Evolutionary conservation across 1,140 invertebrate genomes (phyloP).

Genomic region (Chymomyza costata): DNA sequence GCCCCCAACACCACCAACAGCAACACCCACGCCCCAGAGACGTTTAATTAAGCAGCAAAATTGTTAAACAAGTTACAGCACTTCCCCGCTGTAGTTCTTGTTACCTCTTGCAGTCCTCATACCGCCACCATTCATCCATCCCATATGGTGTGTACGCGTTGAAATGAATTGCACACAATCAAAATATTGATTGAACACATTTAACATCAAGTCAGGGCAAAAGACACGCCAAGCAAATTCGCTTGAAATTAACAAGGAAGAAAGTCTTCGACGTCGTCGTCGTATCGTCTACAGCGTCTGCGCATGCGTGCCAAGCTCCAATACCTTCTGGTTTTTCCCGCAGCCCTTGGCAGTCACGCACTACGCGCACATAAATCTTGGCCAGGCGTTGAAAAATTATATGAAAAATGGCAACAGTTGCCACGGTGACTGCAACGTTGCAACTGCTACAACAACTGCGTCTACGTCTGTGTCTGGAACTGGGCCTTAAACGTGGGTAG

Average conservation of each 20-base stretch:
- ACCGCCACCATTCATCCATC: too few species aligned
- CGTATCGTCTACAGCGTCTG: background rate
- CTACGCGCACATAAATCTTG: slow-evolving; percentile 57
- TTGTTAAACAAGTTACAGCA: too few species aligned
- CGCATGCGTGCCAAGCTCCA: slow-evolving; percentile 37
- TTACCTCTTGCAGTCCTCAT: background rate
- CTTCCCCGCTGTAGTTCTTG: background rate
- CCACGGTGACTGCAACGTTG: slow-evolving; percentile 2
- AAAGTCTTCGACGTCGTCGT: slow-evolving; percentile 24
- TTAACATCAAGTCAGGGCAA: slow-evolving; percentile 34
- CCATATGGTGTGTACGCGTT: too few species aligned
- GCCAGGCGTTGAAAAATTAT: slow-evolving; percentile 62
- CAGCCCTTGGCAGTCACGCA: slow-evolving; percentile 52
- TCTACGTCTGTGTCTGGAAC: slow-evolving; percentile 27
- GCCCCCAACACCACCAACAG: too few species aligned
- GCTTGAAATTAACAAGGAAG: slow-evolving; percentile 55
- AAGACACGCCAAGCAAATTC: slow-evolving; percentile 25
- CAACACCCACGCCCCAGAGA: too few species aligned
- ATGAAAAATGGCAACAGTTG: slow-evolving; percentile 43
- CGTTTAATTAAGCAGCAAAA: too few species aligned
- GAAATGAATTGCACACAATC: slow-evolving; percentile 54
- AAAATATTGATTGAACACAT: slow-evolving; percentile 65
- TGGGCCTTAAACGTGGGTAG: slow-evolving; percentile 24
- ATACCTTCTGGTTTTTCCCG: background rate
- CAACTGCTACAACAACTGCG: too few species aligned